A percentile compares a stretch with the other conserved stretches of the same genome.
These are phyloP conservation scores for Chrysocyon brachyurus DNA, from an alignment of 2,797 vertebrate genomes.

Conservation along the genomic window DNA sequence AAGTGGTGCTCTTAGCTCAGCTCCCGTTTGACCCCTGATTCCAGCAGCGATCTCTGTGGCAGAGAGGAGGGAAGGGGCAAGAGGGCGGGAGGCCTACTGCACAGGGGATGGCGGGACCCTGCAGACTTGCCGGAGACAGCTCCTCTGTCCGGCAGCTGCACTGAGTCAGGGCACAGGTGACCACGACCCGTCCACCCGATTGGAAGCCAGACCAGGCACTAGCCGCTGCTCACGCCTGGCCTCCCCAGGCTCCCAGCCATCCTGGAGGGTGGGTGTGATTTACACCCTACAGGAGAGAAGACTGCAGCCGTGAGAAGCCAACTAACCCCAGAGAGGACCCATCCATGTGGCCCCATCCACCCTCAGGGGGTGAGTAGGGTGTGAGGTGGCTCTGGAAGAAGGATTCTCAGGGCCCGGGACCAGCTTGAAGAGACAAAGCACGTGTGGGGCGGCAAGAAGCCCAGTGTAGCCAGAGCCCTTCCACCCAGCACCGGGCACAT, in stretches of 20 bases:
- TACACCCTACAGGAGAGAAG: not conserved
- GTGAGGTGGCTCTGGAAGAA: not conserved
- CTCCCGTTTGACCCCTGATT: not conserved
- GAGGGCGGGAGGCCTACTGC: too few species aligned
- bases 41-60: not conserved
- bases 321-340: not conserved
- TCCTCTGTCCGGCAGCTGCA: too few species aligned
- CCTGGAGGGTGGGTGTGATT: not conserved
- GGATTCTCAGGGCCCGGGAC: rapidly evolving
- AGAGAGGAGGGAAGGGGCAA: not conserved
- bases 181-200: rapidly evolving
- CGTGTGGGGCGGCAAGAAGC: not conserved
- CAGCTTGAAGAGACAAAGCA: rapidly evolving
- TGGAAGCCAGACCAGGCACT: rapidly evolving
- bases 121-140: rapidly evolving
- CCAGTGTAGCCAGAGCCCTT: rapidly evolving
- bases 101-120: too few species aligned
- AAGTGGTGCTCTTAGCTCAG: rapidly evolving
- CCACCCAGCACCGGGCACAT: not conserved
- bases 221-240: rapidly evolving
- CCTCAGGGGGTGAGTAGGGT: not conserved
- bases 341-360: not conserved
- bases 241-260: rapidly evolving
- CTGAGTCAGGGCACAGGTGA: rapidly evolving
- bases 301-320: too few species aligned